Base-by-base conservation (phyloP, 2,888 invertebrate genomes). In the Tubulanus polymorphus region DNA sequence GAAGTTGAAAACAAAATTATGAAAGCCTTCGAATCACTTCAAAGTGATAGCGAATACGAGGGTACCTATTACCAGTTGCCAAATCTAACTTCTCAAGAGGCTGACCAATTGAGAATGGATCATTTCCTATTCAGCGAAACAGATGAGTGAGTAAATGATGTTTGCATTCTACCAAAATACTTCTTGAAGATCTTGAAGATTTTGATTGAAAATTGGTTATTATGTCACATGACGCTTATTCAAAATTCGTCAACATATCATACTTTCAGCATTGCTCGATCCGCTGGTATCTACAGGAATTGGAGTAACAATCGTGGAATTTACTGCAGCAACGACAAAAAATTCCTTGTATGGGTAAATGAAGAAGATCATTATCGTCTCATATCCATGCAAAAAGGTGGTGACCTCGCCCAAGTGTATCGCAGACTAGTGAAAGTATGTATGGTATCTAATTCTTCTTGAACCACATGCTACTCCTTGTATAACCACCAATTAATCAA, bases 241-340 rank as follows among this genome's bases (percentile, higher is more conserved):
- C n/a, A n/a, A n/a, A n/a, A n/a, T n/a, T n/a, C n/a, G n/a, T n/a
- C n/a, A n/a, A n/a, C n/a, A n/a, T n/a, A n/a, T n/a, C n/a, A n/a
- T n/a, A n/a, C n/a, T 8, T 41, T 15, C 41, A 41, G 41, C 6
- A 20, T 41, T 23, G 23, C 59, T 15, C 20, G 23, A 15, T 8
- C 5, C 6, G 41, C 64, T n/a, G 63, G 63, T 2, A 53, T 63
- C n/a, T 61, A 56, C 45, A 37, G 64, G 37, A 71, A 72, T 67
- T 95, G 93, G 93, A 93, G 94, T 0, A 91, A 90, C 65, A 93
- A 92, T 0, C 85, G 95, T 51, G 94, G 94, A 0, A 93, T 94
- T 47, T 94, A 88, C 75, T 83, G 93, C 0, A 90, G 87, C 71
- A 85, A 87, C 28, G 86, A 87, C 54, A 87, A 87, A 69, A 89